Evolutionary conservation across 2,113 vertebrate species (phyloP), one percentile per base, ranked within the genome.

Genomic region (Spermophilus dauricus): DNA sequence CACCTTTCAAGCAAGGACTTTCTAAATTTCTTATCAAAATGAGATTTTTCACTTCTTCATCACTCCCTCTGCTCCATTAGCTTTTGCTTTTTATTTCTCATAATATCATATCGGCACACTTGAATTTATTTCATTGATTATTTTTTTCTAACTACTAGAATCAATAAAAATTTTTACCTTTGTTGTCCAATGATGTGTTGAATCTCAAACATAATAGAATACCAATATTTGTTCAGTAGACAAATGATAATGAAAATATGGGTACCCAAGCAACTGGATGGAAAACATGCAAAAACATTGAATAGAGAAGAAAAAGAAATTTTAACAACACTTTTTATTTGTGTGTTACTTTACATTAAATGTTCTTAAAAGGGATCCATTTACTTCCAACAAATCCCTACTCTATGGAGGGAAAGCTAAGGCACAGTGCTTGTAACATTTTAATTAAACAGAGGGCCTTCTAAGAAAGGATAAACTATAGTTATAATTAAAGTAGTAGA

Each of bases 171-270:
- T 39, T 67, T 82, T 82, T 34, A 16, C 28, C 13, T 58, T 5
- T 32, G 18, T 22, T 56, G 0, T 45, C 30, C 17, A 88, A 3
- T 89, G 34, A 18, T 86, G 8, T 51, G 65, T 65, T 56, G 4
- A 17, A 67, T 48, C 30, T 39, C 34, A 32, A 95, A 92, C 28
- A 37, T 0, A 83, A 2, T 18, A 75, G 26, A 61, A 56, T 63
- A 63, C 89, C 32, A 81, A 90, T 70, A 86, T 72, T 77, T 78
- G 5, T 65, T 86, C 53, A 86, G n/a, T 10, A 95, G 77, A 82
- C 14, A 89, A 78, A 96, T 26, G 30, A 69, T n/a, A 93, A 53
- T 92, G 63, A 78, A 80, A 92, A 58, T 58, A 4, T 69, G 2
- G 14, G 1, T 34, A 92, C 53, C 30, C 39, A 87, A 45, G 4